phyloP scores from a whole-genome alignment of 2,888 invertebrate species.

The Eupithecia pulchellata region DNA sequence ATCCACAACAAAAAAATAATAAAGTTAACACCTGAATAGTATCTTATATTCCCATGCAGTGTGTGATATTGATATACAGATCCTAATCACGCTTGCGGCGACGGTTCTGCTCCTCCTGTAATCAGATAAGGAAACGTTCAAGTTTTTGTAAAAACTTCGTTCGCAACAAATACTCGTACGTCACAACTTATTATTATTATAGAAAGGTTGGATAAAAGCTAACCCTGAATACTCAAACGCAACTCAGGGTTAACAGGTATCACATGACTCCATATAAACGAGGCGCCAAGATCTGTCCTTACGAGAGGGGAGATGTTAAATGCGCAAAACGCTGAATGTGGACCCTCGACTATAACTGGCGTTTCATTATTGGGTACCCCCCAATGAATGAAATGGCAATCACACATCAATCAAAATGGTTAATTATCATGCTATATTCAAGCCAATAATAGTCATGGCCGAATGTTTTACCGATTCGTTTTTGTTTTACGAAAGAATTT shows the following conservation, averaged over 20 bases:
- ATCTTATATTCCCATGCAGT: conserved; percentile 30
- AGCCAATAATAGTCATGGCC: too few species aligned
- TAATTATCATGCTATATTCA: neutral
- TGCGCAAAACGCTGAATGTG: too few species aligned
- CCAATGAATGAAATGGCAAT: too few species aligned
- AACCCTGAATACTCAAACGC: too few species aligned
- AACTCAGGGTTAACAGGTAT: too few species aligned
- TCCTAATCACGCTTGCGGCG: conserved; percentile 81
- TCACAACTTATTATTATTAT: neutral
- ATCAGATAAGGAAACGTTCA: conserved; percentile 42
- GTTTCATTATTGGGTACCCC: neutral
- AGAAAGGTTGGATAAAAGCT: neutral
- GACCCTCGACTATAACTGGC: too few species aligned
- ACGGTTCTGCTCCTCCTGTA: conserved; percentile 80
- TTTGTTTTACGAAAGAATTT: too few species aligned
- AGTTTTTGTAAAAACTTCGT: neutral
- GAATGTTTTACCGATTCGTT: too few species aligned
- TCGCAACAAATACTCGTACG: neutral
- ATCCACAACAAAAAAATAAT: conserved; percentile 35
- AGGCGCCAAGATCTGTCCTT: neutral
- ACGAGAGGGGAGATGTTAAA: too few species aligned
- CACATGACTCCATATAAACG: neutral
- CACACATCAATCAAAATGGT: neutral
- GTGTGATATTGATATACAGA: conserved; percentile 14
- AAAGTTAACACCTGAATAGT: conserved; percentile 33